These are phyloP conservation scores for Brachycybe producta DNA, from an alignment of 2,888 invertebrate species.

Conservation along the genomic window DNA sequence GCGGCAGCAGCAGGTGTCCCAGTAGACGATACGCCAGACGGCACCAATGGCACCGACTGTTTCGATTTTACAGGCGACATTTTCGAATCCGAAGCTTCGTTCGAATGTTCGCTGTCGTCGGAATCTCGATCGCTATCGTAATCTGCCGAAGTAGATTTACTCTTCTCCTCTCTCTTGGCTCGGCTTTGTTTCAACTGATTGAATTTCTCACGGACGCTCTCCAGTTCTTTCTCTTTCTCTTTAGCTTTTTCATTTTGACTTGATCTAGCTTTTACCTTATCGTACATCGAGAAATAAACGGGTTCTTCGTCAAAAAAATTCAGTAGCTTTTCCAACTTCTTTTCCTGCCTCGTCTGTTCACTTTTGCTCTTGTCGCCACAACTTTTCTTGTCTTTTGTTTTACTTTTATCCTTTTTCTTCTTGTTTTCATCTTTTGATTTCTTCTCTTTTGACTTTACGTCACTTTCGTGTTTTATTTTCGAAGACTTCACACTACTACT, in stretches of 20 bases:
- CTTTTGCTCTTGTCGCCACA: slow-evolving; percentile 36
- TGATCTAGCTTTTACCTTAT: slow-evolving; percentile 75
- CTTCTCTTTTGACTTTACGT: slow-evolving; percentile 24
- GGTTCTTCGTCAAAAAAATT: slow-evolving; percentile 80
- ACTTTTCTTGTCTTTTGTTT: slow-evolving; percentile 31
- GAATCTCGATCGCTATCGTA: slow-evolving; percentile 25
- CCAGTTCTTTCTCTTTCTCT: slow-evolving; percentile 68
- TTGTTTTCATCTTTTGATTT: slow-evolving; percentile 23
- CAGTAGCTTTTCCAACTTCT: slow-evolving; percentile 51
- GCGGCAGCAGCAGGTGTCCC: neutral
- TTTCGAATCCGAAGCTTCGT: slow-evolving; percentile 8
- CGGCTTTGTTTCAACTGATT: slow-evolving; percentile 60
- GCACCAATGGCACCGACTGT: neutral
- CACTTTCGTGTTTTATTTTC: slow-evolving; percentile 38
- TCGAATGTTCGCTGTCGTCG: slow-evolving; percentile 20
- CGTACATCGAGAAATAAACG: slow-evolving; percentile 92
- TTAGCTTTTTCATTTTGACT: slow-evolving; percentile 39
- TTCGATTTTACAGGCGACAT: slow-evolving; percentile 3
- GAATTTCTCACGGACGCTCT: slow-evolving; percentile 68
- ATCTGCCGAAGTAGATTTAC: slow-evolving; percentile 55
- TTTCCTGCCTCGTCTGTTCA: slow-evolving; percentile 50
- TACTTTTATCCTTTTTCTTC: slow-evolving; percentile 30
- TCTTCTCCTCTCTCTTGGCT: slow-evolving; percentile 68
- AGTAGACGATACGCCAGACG: neutral
- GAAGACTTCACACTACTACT: slow-evolving; percentile 20